A percentile compares a stretch with the other conserved stretches of the same genome.
Conservation (phyloP, 2,888 invertebrate species). For the Calephelis perditalis region DNA sequence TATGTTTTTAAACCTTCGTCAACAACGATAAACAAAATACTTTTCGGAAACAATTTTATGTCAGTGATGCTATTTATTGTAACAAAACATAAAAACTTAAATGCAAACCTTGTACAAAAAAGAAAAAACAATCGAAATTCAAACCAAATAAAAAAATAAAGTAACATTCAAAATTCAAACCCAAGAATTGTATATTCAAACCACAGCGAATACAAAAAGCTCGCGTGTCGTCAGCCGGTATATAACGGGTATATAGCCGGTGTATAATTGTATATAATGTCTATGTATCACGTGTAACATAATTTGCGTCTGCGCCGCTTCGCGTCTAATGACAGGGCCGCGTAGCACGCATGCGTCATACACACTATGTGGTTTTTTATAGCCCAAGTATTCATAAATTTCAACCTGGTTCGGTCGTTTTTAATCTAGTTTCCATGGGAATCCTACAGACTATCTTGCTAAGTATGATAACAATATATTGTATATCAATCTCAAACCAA, state of each 20-base stretch:
- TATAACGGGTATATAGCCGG: constrained; percentile 41
- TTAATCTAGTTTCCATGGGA: not conserved
- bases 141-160: constrained; percentile 14
- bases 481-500: no score
- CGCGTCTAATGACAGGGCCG: constrained; percentile 63
- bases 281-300: constrained; percentile 59
- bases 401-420: not conserved
- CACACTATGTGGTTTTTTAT: constrained; percentile 36
- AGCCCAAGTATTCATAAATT: no score
- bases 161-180: constrained; percentile 16
- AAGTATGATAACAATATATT: no score
- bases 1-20: no score
- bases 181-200: constrained; percentile 17
- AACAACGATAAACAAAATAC: no score
- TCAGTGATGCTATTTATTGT: no score
- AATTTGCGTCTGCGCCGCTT: constrained; percentile 60
- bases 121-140: not conserved
- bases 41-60: no score
- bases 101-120: not conserved
- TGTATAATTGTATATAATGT: constrained; percentile 70
- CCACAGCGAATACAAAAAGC: constrained; percentile 31
- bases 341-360: constrained; percentile 60
- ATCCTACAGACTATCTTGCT: no score
- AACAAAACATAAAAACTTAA: no score
- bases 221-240: constrained; percentile 53